Conservation (phyloP, 2,888 invertebrate species). For the Sepiola atlantica region DNA sequence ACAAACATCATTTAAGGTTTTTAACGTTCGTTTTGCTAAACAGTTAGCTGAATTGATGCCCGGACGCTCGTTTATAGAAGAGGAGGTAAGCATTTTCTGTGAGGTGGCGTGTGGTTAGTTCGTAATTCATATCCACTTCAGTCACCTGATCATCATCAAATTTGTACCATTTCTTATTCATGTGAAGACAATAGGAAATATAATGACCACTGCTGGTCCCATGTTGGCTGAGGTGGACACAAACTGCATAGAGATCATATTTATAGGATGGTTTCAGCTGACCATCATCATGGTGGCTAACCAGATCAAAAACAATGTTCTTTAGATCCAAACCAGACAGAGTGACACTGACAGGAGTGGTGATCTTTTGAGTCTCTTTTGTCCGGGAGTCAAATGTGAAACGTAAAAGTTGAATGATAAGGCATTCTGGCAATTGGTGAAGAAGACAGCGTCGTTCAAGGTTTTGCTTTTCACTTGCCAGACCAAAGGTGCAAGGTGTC, state of each 20-base stretch:
- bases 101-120: slow-evolving; percentile 67
- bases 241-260: slow-evolving; percentile 71
- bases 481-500: slow-evolving; percentile 60
- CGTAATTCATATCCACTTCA: slow-evolving; percentile 71
- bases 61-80: slow-evolving; percentile 65
- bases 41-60: neutral
- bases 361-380: slow-evolving; percentile 64
- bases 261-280: slow-evolving; percentile 52
- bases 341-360: slow-evolving; percentile 67
- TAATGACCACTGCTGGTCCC: slow-evolving; percentile 71
- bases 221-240: slow-evolving; percentile 69
- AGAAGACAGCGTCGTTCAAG: slow-evolving; percentile 69
- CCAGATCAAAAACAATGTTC: slow-evolving; percentile 68
- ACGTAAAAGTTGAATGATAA: slow-evolving; percentile 71
- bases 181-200: slow-evolving; percentile 64
- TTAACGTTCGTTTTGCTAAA: neutral
- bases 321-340: slow-evolving; percentile 66
- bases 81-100: slow-evolving; percentile 71
- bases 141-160: slow-evolving; percentile 71
- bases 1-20: neutral
- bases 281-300: slow-evolving; percentile 66
- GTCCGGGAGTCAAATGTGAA: slow-evolving; percentile 65
- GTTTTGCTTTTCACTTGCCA: slow-evolving; percentile 53
- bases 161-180: slow-evolving; percentile 66
- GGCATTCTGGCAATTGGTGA: slow-evolving; percentile 71